Conservation (phyloP, 2,797 vertebrate genomes). For the Vireo griseus region DNA sequence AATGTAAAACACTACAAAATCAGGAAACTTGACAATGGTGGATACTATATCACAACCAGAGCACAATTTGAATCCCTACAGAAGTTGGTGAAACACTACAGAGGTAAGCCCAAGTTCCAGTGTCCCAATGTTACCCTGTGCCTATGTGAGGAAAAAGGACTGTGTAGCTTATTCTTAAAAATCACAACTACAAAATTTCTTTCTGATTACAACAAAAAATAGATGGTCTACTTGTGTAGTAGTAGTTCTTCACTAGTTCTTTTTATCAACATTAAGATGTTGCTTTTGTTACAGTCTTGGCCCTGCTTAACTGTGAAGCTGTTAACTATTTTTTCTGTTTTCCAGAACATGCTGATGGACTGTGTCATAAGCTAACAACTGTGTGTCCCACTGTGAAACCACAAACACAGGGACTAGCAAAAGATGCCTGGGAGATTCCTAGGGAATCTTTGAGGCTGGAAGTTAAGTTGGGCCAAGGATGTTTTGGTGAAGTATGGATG, state of each 20-base stretch:
- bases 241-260: background rate
- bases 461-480: slow-evolving; percentile 94
- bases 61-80: slow-evolving; percentile 93
- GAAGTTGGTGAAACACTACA: slow-evolving; percentile 93
- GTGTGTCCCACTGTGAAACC: slow-evolving; percentile 96
- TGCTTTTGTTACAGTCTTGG: background rate
- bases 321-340: slow-evolving; percentile 3
- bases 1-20: slow-evolving; percentile 99
- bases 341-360: slow-evolving; percentile 91
- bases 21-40: slow-evolving; percentile 93
- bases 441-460: slow-evolving; percentile 91
- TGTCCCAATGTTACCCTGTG: background rate
- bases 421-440: slow-evolving; percentile 96
- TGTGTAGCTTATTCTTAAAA: background rate
- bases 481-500: slow-evolving; percentile 97
- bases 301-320: background rate
- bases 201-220: background rate
- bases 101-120: slow-evolving; percentile 74
- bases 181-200: background rate
- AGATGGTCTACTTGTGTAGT: background rate
- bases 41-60: slow-evolving; percentile 94
- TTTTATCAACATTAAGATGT: background rate
- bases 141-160: background rate
- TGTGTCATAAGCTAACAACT: slow-evolving; percentile 91
- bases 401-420: slow-evolving; percentile 93